Conservation (phyloP, 1,140 invertebrate species). For the Tachypleus tridentatus region DNA sequence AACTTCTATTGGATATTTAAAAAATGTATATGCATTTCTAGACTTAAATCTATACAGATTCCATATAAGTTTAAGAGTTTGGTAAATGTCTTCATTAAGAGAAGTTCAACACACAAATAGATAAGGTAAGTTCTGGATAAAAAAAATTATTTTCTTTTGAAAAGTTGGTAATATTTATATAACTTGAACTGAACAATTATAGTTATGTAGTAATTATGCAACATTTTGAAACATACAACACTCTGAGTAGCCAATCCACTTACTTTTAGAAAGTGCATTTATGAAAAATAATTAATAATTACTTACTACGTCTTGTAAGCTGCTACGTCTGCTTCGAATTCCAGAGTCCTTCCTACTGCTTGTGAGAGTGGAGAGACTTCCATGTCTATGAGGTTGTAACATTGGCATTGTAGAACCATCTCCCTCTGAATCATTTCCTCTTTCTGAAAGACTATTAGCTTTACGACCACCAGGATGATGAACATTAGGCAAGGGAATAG, state of each 20-base stretch:
- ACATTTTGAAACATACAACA: conserved; percentile 26
- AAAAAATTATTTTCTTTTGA: too few relatives aligned
- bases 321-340: conserved; percentile 64
- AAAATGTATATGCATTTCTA: too few relatives aligned
- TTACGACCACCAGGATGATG: background rate
- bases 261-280: background rate
- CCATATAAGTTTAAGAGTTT: too few relatives aligned
- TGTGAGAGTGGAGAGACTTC: conserved; percentile 3
- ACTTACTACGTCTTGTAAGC: conserved; percentile 46
- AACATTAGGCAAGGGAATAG: background rate
- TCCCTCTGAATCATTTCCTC: background rate
- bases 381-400: conserved; percentile 2
- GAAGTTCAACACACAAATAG: too few relatives aligned
- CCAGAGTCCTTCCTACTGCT: conserved; percentile 77
- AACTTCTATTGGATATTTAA: too few relatives aligned
- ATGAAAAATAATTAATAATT: background rate
- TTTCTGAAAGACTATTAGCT: conserved; percentile 2
- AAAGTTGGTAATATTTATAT: too few relatives aligned
- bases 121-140: too few relatives aligned
- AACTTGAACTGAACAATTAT: too few relatives aligned
- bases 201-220: too few relatives aligned
- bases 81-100: too few relatives aligned
- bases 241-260: background rate
- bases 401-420: conserved; percentile 1
- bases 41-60: too few relatives aligned